Evolutionary conservation across 2,888 invertebrate genomes (phyloP).

Genomic region (Allacma fusca): DNA sequence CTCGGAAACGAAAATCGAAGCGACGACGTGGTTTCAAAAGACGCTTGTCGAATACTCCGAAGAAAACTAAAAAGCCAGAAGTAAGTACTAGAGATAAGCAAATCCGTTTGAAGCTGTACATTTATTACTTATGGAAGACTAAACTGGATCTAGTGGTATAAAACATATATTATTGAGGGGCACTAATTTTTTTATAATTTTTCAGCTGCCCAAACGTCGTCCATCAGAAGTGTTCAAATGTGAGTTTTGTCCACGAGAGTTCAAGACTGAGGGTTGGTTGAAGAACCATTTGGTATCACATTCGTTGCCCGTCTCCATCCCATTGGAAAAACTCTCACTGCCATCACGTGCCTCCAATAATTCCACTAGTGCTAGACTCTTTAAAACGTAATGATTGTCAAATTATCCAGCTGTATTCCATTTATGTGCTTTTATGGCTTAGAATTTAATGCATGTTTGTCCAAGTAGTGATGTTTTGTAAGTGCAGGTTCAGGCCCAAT

Average conservation of each 20-base stretch:
- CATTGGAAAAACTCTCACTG: conserved; percentile 58
- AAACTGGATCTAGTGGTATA: background rate
- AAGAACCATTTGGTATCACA: conserved; percentile 60
- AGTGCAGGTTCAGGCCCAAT: no score
- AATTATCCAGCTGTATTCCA: background rate
- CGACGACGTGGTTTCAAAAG: conserved; percentile 59
- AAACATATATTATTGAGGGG: background rate
- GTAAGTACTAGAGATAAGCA: no score
- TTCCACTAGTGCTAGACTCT: conserved; percentile 42
- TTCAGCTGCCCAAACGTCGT: conserved; percentile 41
- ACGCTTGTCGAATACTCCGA: conserved; percentile 54
- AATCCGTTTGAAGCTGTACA: no score
- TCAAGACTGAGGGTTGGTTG: conserved; percentile 62
- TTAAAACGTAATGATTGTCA: conserved; percentile 31
- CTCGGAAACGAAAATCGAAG: conserved; percentile 50
- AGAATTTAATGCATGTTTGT: no score
- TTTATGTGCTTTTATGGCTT: background rate
- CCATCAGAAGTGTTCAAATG: conserved; percentile 60
- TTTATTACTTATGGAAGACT: no score
- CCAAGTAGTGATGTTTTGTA: no score
- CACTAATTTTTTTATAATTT: background rate
- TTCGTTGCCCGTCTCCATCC: conserved; percentile 60
- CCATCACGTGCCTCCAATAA: conserved; percentile 59
- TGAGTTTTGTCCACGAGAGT: conserved; percentile 60
- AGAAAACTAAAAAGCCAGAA: conserved; percentile 40